Conservation (phyloP, 2,888 invertebrate species). For the Achlya flavicornis region DNA sequence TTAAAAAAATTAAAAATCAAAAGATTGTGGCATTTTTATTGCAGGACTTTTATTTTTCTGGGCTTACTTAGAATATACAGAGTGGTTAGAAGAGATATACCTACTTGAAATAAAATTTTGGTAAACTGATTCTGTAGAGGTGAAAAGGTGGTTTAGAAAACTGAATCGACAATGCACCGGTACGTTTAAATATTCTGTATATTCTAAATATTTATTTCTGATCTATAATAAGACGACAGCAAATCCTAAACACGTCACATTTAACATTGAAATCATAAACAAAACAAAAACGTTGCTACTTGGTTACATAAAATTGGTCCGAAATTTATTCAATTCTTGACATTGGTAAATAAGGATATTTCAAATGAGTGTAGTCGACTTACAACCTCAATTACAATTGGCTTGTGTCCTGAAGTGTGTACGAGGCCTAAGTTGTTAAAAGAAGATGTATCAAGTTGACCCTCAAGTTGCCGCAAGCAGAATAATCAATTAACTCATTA, state of each 20-base stretch:
- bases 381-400: not conserved
- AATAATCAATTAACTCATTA: not conserved
- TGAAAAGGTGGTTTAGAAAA: too few species aligned
- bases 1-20: not conserved
- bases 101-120: not conserved
- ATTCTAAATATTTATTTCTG: conserved; percentile 11
- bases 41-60: conserved; percentile 5
- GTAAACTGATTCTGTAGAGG: not conserved
- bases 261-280: conserved; percentile 47
- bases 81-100: not conserved
- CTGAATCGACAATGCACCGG: too few species aligned
- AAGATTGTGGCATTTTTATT: conserved; percentile 1
- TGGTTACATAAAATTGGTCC: conserved; percentile 81
- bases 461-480: not conserved
- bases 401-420: conserved; percentile 1
- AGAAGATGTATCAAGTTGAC: not conserved
- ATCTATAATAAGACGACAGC: conserved; percentile 18
- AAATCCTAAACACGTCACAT: conserved; percentile 46
- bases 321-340: conserved; percentile 53
- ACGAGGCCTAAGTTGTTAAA: not conserved
- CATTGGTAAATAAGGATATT: conserved; percentile 26
- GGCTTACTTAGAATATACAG: not conserved
- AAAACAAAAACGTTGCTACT: conserved; percentile 49
- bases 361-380: conserved; percentile 11
- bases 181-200: not conserved